Percentiles rank a stretch among this genome's conserved stretches.
Conservation (phyloP, 2,797 vertebrate genomes). For the Simalia tracyae region DNA sequence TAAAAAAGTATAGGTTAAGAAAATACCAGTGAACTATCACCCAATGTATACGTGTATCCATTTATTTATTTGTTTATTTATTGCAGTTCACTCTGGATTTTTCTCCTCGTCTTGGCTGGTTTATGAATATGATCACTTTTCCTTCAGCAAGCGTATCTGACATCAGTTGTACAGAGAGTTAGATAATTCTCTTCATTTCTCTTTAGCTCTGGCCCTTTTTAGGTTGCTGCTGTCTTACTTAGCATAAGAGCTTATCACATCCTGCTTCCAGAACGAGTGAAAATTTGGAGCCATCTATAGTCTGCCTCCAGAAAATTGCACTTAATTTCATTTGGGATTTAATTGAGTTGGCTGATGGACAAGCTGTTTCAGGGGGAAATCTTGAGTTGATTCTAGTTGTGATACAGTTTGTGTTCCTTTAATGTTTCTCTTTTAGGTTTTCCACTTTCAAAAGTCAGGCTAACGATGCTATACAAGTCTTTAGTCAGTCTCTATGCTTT, state of each 20-base stretch:
- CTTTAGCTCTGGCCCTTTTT: not conserved
- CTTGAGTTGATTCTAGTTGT: not conserved
- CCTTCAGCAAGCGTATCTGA: not conserved
- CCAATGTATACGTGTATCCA: too few relatives aligned
- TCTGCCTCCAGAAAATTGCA: slow-evolving; percentile 3
- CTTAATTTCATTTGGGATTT: not conserved
- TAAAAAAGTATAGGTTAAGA: not conserved
- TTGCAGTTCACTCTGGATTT: not conserved
- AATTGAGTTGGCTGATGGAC: slow-evolving; percentile 7
- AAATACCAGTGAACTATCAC: not conserved
- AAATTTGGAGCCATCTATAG: not conserved
- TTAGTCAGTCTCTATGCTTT: not conserved
- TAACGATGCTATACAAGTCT: not conserved
- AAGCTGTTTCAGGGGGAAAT: not conserved
- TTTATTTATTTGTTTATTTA: too few relatives aligned
- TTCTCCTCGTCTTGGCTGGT: not conserved
- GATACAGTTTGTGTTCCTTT: not conserved
- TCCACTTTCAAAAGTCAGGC: not conserved
- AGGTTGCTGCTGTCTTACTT: not conserved
- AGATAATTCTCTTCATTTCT: not conserved
- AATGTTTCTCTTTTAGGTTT: not conserved
- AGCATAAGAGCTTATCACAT: not conserved
- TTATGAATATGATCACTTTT: not conserved
- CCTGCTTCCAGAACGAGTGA: not conserved
- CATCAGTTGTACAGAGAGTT: not conserved